Percentiles rank a stretch among this genome's conserved stretches.
These are phyloP conservation scores for Papilio aristodemus DNA, from an alignment of 1,140 invertebrate genomes.

Conservation along the genomic window DNA sequence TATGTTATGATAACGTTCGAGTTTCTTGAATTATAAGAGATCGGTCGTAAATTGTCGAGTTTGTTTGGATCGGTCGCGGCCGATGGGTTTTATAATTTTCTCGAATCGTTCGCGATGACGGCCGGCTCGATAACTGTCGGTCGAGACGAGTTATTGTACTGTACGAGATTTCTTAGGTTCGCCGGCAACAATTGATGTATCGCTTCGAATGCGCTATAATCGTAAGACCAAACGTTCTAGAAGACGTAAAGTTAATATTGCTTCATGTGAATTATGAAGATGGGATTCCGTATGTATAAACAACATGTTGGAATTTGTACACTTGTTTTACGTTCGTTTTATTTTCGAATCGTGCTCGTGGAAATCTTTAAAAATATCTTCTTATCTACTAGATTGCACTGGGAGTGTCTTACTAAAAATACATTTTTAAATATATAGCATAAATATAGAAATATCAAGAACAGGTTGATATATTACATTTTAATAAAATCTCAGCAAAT, in stretches of 20 bases:
- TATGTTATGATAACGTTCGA: conserved; percentile 34
- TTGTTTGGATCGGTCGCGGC: conserved; percentile 45
- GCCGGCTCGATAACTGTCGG: conserved; percentile 22
- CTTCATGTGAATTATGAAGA: conserved; percentile 12
- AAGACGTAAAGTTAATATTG: conserved; percentile 9
- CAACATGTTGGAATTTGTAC: conserved; percentile 4
- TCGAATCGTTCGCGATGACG: conserved; percentile 33
- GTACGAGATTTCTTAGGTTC: background rate
- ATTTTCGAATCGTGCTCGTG: background rate
- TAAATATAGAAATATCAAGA: too few species aligned
- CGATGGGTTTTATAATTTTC: conserved; percentile 40
- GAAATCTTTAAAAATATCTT: background rate
- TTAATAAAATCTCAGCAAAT: too few species aligned
- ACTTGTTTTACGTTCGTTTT: conserved; percentile 8
- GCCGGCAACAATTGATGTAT: conserved; percentile 12
- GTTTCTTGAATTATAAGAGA: conserved; percentile 38
- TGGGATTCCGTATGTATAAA: conserved; percentile 1
- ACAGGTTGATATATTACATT: too few species aligned
- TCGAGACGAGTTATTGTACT: conserved; percentile 27
- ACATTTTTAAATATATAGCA: too few species aligned
- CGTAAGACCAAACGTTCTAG: conserved; percentile 17
- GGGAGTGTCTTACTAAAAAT: too few species aligned
- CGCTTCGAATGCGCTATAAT: background rate
- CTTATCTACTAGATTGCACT: background rate
- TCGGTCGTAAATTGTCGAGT: conserved; percentile 39